phyloP scores from a whole-genome alignment of 1,140 invertebrate species.

The Ganaspis sp. region DNA sequence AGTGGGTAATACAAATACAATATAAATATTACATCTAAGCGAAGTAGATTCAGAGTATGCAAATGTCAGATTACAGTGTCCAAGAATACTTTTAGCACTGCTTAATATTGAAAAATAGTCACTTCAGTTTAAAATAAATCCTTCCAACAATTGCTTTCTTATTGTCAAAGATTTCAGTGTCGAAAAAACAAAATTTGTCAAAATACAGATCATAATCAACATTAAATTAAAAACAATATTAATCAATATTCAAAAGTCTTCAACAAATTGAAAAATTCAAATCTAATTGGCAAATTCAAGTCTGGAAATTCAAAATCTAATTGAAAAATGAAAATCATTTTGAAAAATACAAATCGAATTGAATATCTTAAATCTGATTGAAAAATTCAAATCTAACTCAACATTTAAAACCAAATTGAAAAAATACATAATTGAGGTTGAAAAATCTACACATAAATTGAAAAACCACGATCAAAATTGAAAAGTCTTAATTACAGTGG shows the following conservation, averaged over 20 bases:
- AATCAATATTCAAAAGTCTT: no score
- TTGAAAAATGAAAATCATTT: no score
- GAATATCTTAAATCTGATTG: no score
- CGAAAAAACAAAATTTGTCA: background rate
- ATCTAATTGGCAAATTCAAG: no score
- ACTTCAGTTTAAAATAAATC: background rate
- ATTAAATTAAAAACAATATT: background rate
- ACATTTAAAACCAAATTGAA: background rate
- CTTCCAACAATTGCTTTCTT: background rate
- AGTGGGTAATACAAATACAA: conserved; percentile 74
- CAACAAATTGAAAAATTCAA: no score
- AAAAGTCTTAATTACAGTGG: no score
- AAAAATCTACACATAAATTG: no score
- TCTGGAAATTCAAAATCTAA: no score
- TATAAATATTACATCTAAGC: conserved; percentile 72
- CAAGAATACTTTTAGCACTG: conserved; percentile 44
- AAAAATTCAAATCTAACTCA: background rate
- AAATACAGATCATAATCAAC: background rate
- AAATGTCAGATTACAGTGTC: conserved; percentile 58
- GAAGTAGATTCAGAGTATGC: conserved; percentile 53
- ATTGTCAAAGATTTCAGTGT: background rate
- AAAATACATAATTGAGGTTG: background rate
- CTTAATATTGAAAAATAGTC: background rate
- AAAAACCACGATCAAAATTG: no score
- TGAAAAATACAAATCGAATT: no score